phyloP scores from a whole-genome alignment of 2,797 vertebrate species.

The Carapus acus region DNA sequence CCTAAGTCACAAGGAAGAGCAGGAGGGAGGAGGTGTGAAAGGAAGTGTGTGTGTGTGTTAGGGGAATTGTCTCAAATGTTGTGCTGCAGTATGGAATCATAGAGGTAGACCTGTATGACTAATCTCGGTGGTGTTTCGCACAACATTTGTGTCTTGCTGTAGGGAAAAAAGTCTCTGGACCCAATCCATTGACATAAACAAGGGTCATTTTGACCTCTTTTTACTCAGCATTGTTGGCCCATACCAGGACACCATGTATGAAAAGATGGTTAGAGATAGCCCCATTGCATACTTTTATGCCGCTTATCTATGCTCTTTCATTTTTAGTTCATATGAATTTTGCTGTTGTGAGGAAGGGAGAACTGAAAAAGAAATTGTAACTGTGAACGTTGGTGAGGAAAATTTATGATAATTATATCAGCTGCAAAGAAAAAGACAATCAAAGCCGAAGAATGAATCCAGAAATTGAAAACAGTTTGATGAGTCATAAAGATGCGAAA shows the following conservation, averaged over 20 bases:
- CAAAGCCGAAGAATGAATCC: not conserved
- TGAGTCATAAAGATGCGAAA: not conserved
- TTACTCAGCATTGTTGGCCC: not conserved
- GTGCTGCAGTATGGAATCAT: not conserved
- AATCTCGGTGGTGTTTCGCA: not conserved
- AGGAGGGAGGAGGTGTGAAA: not conserved
- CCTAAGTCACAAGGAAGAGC: not conserved
- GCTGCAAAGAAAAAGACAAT: no score
- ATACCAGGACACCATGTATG: not conserved
- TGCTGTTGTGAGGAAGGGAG: not conserved
- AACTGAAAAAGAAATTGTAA: not conserved
- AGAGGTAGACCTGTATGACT: not conserved
- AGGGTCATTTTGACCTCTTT: not conserved
- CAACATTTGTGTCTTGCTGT: not conserved
- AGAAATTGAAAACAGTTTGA: not conserved
- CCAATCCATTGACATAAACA: not conserved
- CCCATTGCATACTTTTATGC: not conserved
- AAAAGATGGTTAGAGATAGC: not conserved
- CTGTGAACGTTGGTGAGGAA: not conserved
- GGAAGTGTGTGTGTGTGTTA: not conserved
- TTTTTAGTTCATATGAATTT: slow-evolving; percentile 1
- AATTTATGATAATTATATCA: no score
- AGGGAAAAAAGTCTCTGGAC: slow-evolving; percentile 31
- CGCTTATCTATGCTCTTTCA: not conserved
- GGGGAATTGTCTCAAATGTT: not conserved